phyloP scores from a whole-genome alignment of 2,888 invertebrate species.

The Drosophila pseudotalamancana region DNA sequence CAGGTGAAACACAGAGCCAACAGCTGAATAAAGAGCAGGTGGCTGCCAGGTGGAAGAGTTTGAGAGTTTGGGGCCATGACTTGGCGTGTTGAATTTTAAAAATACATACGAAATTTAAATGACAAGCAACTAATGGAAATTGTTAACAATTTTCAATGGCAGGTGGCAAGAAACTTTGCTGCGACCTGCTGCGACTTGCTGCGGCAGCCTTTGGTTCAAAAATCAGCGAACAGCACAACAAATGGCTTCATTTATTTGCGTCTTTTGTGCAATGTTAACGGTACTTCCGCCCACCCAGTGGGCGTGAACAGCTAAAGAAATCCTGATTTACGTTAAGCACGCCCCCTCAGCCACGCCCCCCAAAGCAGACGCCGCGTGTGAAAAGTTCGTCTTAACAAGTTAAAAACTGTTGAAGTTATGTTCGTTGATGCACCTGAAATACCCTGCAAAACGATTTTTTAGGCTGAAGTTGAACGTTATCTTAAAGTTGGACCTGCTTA shows the following conservation, averaged over 20 bases:
- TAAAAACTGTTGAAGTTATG: neutral
- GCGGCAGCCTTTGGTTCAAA: conserved; percentile 63
- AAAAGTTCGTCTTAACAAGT: conserved; percentile 55
- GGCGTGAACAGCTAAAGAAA: conserved; percentile 40
- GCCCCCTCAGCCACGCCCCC: neutral
- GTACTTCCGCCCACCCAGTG: conserved; percentile 50
- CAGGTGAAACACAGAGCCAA: neutral
- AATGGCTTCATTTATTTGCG: conserved; percentile 80
- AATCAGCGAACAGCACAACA: conserved; percentile 77
- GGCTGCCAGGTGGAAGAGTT: conserved; percentile 8
- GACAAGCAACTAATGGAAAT: conserved; percentile 81
- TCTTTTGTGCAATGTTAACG: conserved; percentile 74
- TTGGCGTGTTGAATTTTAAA: conserved; percentile 60
- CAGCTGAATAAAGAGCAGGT: conserved; percentile 20
- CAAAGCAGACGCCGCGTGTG: conserved; percentile 34
- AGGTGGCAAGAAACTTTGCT: conserved; percentile 63
- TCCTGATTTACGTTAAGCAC: conserved; percentile 60
- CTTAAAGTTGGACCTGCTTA: too few species aligned
- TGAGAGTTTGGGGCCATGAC: neutral
- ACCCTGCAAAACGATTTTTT: neutral
- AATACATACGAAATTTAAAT: conserved; percentile 75
- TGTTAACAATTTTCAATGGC: conserved; percentile 72
- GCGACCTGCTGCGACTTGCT: conserved; percentile 17
- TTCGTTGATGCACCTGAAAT: neutral
- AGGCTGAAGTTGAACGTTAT: neutral